Percentiles rank a stretch among this genome's conserved stretches.
These are phyloP conservation scores for Heliconius charithonia DNA, from an alignment of 2,888 invertebrate species.

Conservation along the genomic window DNA sequence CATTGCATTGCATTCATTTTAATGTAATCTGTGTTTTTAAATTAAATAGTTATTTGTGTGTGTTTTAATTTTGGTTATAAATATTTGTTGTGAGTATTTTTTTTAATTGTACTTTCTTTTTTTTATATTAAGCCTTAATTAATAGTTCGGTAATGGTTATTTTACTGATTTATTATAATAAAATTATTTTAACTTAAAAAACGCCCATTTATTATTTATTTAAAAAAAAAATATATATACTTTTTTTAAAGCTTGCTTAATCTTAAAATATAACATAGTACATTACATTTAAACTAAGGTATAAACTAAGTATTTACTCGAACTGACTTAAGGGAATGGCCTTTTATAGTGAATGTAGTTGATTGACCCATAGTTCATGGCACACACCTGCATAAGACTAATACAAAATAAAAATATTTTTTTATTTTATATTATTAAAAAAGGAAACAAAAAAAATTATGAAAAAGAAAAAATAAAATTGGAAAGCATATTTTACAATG, in stretches of 20 bases:
- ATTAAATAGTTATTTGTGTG: slow-evolving; percentile 7
- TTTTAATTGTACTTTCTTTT: neutral
- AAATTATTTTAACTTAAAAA: too few species aligned
- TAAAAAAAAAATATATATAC: neutral
- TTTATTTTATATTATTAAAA: neutral
- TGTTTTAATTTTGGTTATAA: neutral
- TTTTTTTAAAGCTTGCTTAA: neutral
- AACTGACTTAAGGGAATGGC: slow-evolving; percentile 1
- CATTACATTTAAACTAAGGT: neutral
- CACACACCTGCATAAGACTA: slow-evolving; percentile 2
- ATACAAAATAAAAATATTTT: neutral
- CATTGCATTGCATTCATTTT: neutral
- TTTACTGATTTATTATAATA: too few species aligned
- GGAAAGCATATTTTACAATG: neutral
- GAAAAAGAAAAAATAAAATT: neutral
- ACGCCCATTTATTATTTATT: neutral
- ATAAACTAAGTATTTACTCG: neutral
- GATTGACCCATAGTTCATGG: slow-evolving; percentile 38
- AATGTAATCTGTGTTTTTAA: neutral
- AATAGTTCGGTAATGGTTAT: neutral
- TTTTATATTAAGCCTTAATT: neutral
- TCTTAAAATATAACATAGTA: neutral
- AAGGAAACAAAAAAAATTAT: neutral
- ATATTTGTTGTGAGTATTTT: slow-evolving; percentile 1
- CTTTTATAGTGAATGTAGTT: slow-evolving; percentile 33